These are phyloP conservation scores for Perizoma affinitatum DNA, from an alignment of 2,888 invertebrate species.

Conservation along the genomic window DNA sequence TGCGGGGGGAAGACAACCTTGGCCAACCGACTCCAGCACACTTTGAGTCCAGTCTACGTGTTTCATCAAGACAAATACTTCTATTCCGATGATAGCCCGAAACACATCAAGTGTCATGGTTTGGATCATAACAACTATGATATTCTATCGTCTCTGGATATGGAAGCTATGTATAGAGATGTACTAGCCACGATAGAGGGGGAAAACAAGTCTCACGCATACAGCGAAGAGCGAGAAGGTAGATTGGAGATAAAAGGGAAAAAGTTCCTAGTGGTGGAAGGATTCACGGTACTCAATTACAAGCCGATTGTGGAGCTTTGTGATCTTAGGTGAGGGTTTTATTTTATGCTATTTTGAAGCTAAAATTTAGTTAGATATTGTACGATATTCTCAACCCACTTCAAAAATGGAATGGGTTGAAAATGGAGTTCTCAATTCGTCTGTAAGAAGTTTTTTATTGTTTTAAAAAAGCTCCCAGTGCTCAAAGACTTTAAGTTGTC, in stretches of 20 bases:
- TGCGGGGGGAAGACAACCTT: constrained; percentile 93
- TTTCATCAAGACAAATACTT: constrained; percentile 92
- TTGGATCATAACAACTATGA: constrained; percentile 92
- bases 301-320: constrained; percentile 87
- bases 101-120: constrained; percentile 85
- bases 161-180: constrained; percentile 87
- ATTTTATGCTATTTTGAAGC: background rate
- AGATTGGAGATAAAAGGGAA: constrained; percentile 46
- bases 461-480: too few relatives aligned
- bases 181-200: constrained; percentile 69
- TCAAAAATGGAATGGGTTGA: too few relatives aligned
- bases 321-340: constrained; percentile 78
- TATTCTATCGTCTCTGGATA: constrained; percentile 87
- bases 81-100: constrained; percentile 85
- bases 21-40: constrained; percentile 80
- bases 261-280: constrained; percentile 88
- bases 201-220: constrained; percentile 40
- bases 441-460: too few relatives aligned
- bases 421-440: too few relatives aligned
- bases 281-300: constrained; percentile 90
- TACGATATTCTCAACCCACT: too few relatives aligned
- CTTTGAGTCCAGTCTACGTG: constrained; percentile 74
- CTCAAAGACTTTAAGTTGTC: too few relatives aligned
- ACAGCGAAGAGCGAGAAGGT: constrained; percentile 21
- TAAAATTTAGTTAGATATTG: too few relatives aligned